Evolutionary conservation across 2,888 invertebrate species (phyloP).

Genomic region (Petrophora chlorosata): DNA sequence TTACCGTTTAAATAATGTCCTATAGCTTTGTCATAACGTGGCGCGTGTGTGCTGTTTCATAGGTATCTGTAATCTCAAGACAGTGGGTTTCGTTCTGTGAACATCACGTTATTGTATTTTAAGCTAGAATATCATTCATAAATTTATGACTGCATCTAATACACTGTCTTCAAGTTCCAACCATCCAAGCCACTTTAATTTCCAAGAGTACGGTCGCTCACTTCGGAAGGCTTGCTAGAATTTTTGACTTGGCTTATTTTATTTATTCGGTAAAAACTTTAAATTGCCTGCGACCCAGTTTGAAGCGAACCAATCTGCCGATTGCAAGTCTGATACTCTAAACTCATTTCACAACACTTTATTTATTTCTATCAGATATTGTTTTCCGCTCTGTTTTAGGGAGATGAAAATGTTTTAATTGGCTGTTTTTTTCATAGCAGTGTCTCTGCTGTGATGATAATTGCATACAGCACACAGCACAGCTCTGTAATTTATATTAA

Average conservation of each 20-base stretch:
- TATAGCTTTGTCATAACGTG: no score
- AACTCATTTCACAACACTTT: constrained; percentile 58
- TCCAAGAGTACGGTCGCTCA: constrained; percentile 47
- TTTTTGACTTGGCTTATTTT: constrained; percentile 74
- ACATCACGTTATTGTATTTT: no score
- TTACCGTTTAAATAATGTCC: no score
- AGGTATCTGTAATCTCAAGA: no score
- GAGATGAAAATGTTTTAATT: not conserved
- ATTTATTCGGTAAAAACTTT: constrained; percentile 80
- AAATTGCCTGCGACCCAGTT: constrained; percentile 80
- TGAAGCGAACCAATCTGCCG: constrained; percentile 71
- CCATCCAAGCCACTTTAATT: constrained; percentile 38
- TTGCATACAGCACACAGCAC: no score
- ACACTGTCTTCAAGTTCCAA: not conserved
- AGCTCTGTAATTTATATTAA: no score
- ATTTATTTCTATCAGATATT: constrained; percentile 46
- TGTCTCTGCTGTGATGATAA: no score
- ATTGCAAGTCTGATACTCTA: constrained; percentile 61
- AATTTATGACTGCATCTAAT: not conserved
- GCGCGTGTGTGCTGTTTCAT: no score
- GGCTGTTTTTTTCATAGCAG: no score
- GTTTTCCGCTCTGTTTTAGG: not conserved
- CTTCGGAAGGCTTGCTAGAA: constrained; percentile 52
- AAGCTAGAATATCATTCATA: no score
- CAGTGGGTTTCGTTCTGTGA: no score